phyloP scores from a whole-genome alignment of 2,113 vertebrate genomes.

The Gavia stellata region DNA sequence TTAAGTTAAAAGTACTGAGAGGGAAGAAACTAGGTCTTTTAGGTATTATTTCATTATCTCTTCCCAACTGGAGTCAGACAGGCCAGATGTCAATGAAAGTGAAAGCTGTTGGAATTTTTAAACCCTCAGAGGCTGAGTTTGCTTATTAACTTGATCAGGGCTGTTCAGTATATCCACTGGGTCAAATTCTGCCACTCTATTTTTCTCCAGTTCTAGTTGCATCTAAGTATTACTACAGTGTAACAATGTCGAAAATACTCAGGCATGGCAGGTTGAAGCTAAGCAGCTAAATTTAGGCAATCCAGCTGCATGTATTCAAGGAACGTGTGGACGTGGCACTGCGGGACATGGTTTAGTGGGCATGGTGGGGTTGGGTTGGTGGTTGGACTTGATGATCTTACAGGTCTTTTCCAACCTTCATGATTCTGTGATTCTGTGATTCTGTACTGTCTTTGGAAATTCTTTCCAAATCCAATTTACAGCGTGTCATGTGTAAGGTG shows the following conservation, averaged over 20 bases:
- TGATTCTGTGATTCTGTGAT: too few relatives aligned
- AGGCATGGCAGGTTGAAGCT: not conserved
- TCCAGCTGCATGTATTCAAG: not conserved
- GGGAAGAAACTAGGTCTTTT: not conserved
- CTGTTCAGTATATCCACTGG: not conserved
- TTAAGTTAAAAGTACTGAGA: not conserved
- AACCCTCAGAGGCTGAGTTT: not conserved
- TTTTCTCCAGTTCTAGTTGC: not conserved
- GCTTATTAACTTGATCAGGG: not conserved
- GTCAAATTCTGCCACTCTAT: not conserved
- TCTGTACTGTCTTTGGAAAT: not conserved
- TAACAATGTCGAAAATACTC: not conserved
- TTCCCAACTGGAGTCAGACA: not conserved
- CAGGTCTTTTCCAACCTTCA: too few relatives aligned
- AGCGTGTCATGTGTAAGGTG: not conserved
- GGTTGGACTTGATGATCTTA: too few relatives aligned
- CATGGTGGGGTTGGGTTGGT: too few relatives aligned
- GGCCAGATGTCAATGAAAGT: not conserved
- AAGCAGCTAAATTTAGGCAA: not conserved
- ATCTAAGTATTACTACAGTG: not conserved
- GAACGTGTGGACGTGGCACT: too few relatives aligned
- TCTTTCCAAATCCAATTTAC: not conserved
- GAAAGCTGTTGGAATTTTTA: not conserved
- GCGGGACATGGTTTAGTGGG: too few relatives aligned
- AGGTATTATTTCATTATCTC: not conserved